Conservation (phyloP, 2,797 vertebrate genomes). For the Pangasius krempfi region DNA sequence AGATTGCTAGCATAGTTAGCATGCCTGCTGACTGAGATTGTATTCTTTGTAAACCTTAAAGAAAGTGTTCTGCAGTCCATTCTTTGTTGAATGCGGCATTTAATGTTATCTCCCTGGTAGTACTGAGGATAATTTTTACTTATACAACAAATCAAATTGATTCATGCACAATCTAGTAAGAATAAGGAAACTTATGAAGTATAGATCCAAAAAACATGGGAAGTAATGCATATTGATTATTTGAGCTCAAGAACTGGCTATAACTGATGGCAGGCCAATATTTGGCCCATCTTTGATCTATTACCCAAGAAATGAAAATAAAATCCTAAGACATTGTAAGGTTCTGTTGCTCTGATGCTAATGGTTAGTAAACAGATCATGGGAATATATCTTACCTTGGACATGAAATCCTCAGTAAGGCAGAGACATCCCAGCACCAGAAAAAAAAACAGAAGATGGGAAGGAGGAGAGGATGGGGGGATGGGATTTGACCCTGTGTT, state of each 20-base stretch:
- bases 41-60: background rate
- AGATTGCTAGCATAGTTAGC: slow-evolving; percentile 3
- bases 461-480: slow-evolving; percentile 28
- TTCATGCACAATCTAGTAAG: background rate
- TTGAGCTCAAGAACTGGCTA: background rate
- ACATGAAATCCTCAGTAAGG: slow-evolving; percentile 63
- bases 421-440: slow-evolving; percentile 68
- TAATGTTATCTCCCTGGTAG: background rate
- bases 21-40: background rate
- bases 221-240: background rate
- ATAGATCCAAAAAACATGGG: background rate
- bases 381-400: slow-evolving; percentile 67
- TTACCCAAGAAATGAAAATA: background rate
- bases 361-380: slow-evolving; percentile 29
- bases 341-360: background rate
- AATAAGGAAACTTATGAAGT: background rate
- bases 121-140: background rate
- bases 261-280: background rate
- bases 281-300: background rate
- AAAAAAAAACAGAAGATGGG: slow-evolving; percentile 42
- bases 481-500: slow-evolving; percentile 65
- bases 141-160: background rate
- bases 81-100: background rate
- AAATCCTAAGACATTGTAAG: background rate
- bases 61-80: background rate